Evolutionary conservation across 92 coral and sea anemone species (phyloP).

Genomic region (Bergia sp.): DNA sequence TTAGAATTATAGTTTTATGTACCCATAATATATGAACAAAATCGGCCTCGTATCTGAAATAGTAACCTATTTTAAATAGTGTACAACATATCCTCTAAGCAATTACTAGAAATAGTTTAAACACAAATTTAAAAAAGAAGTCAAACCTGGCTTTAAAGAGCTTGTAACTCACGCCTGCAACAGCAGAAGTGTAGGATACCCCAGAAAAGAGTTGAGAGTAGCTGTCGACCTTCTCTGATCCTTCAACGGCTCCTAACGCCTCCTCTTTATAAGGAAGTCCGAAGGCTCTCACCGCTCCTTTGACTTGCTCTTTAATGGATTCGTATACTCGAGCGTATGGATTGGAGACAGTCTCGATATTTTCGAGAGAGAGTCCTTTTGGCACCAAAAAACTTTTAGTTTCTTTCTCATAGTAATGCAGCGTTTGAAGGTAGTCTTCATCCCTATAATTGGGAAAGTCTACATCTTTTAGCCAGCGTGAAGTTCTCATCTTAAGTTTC

Average conservation of each 20-base stretch:
- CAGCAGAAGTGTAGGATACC: background rate
- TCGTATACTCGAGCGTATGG: background rate
- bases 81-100: too few species aligned
- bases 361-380: background rate
- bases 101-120: too few species aligned
- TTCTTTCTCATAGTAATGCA: background rate
- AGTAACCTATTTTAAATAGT: too few species aligned
- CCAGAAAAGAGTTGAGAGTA: conserved; percentile 4
- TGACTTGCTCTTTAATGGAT: background rate
- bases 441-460: background rate
- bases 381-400: conserved; percentile 8
- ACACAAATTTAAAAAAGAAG: too few species aligned
- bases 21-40: too few species aligned
- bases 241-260: background rate
- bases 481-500: too few species aligned
- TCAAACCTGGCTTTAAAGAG: background rate
- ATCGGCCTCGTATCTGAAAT: too few species aligned
- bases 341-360: background rate
- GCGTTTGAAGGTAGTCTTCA: background rate
- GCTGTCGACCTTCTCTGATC: background rate
- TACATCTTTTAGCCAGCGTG: background rate
- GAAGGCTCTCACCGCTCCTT: background rate
- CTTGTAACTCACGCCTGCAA: conserved; percentile 8
- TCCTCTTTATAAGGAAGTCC: background rate
- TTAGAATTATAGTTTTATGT: too few species aligned